These are phyloP conservation scores for Oreochromis aureus DNA, from an alignment of 2,113 vertebrate species.

Conservation along the genomic window DNA sequence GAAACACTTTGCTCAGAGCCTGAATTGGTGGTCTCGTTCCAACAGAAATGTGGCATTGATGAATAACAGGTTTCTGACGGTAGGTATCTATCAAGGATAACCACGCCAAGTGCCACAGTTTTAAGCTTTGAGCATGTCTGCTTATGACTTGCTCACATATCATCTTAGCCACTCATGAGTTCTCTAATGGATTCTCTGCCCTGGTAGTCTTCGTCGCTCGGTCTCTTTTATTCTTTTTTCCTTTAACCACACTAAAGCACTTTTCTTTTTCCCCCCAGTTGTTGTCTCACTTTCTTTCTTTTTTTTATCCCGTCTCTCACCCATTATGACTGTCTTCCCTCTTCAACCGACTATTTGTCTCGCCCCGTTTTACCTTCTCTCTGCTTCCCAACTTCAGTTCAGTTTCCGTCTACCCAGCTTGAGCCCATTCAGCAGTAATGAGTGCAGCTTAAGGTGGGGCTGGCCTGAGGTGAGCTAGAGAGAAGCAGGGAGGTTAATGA, in stretches of 20 bases:
- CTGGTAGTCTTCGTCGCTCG: neutral
- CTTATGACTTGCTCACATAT: conserved; percentile 49
- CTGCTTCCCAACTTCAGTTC: neutral
- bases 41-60: conserved; percentile 48
- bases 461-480: conserved; percentile 53
- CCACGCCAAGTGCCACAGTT: conserved; percentile 38
- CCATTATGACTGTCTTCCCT: conserved; percentile 8
- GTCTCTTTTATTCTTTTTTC: conserved; percentile 12
- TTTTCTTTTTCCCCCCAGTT: neutral
- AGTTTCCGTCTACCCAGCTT: conserved; percentile 19
- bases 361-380: neutral
- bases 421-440: conserved; percentile 51
- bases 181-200: conserved; percentile 45
- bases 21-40: conserved; percentile 1
- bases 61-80: conserved; percentile 36
- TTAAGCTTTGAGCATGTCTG: conserved; percentile 26
- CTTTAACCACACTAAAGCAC: conserved; percentile 2
- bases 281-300: neutral
- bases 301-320: neutral
- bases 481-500: conserved; percentile 67
- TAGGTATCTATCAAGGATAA: conserved; percentile 57
- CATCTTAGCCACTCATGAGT: conserved; percentile 33
- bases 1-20: neutral
- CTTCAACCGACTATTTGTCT: neutral
- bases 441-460: conserved; percentile 51